phyloP scores from a whole-genome alignment of 2,797 vertebrate genomes.

The Hippoglossus hippoglossus region DNA sequence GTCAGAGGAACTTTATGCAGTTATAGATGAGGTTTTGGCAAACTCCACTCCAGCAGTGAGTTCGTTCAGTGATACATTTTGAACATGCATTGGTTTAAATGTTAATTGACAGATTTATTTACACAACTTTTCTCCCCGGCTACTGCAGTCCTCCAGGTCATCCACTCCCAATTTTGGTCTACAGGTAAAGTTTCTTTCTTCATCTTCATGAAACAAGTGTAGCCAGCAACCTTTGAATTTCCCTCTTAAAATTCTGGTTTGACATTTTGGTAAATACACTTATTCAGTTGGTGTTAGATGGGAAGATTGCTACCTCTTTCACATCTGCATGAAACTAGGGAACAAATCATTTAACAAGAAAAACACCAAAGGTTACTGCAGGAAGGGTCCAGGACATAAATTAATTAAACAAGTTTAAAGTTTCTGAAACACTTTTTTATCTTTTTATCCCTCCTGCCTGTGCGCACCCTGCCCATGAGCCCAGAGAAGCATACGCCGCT shows the following conservation, averaged over 20 bases:
- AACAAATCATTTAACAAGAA: neutral
- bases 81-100: conserved; percentile 1
- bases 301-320: neutral
- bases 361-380: too few species aligned
- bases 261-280: neutral
- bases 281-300: neutral
- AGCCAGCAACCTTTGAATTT: neutral
- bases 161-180: conserved; percentile 57
- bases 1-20: conserved; percentile 93
- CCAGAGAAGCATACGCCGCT: too few species aligned
- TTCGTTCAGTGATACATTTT: conserved; percentile 6
- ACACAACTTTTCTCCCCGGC: conserved; percentile 70
- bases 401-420: too few species aligned
- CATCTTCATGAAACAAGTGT: neutral
- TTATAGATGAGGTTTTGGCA: conserved; percentile 92
- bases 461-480: too few species aligned
- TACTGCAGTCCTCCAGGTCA: conserved; percentile 78
- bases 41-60: conserved; percentile 87
- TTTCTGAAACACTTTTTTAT: too few species aligned
- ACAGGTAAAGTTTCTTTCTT: conserved; percentile 81
- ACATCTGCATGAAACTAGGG: neutral
- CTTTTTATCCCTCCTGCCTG: too few species aligned
- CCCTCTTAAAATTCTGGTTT: neutral
- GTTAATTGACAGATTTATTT: neutral
- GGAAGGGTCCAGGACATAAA: too few species aligned